These are phyloP conservation scores for Dolichopus griseipennis DNA, from an alignment of 2,888 invertebrate genomes.

Conservation along the genomic window DNA sequence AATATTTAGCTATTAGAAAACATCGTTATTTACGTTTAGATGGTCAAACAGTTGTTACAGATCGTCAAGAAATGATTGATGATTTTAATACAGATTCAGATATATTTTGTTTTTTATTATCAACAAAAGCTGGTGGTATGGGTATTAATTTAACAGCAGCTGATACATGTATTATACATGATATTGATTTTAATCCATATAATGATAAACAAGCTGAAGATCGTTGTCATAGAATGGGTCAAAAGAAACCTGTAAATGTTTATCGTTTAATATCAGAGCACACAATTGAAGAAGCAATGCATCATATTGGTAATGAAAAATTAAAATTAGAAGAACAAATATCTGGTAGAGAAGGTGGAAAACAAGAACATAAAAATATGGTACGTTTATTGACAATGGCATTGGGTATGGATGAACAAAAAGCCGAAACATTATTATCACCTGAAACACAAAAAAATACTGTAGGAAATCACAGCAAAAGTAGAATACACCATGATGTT, in stretches of 20 bases:
- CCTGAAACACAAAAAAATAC: neutral
- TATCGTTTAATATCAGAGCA: conserved; percentile 74
- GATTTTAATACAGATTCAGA: conserved; percentile 68
- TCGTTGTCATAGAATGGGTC: conserved; percentile 69
- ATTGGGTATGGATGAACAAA: conserved; percentile 49
- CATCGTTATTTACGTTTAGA: conserved; percentile 76
- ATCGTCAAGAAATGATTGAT: conserved; percentile 84
- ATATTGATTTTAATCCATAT: conserved; percentile 97
- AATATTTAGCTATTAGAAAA: conserved; percentile 66
- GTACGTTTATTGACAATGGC: conserved; percentile 71
- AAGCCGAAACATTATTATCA: conserved; percentile 3
- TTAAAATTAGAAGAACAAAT: conserved; percentile 85
- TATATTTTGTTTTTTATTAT: conserved; percentile 83
- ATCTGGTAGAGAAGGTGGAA: conserved; percentile 46
- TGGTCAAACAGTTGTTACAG: conserved; percentile 78
- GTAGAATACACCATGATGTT: neutral
- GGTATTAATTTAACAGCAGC: conserved; percentile 92
- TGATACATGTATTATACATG: conserved; percentile 91
- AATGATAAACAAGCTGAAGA: conserved; percentile 98
- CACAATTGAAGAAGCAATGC: conserved; percentile 90
- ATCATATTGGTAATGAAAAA: conserved; percentile 82
- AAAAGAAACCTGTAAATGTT: conserved; percentile 74
- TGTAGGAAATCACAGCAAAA: neutral
- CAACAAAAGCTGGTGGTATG: conserved; percentile 91
- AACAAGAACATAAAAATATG: conserved; percentile 66